Evolutionary conservation across 1,140 invertebrate species (phyloP).

Genomic region (Pemphigus obesinymphae): DNA sequence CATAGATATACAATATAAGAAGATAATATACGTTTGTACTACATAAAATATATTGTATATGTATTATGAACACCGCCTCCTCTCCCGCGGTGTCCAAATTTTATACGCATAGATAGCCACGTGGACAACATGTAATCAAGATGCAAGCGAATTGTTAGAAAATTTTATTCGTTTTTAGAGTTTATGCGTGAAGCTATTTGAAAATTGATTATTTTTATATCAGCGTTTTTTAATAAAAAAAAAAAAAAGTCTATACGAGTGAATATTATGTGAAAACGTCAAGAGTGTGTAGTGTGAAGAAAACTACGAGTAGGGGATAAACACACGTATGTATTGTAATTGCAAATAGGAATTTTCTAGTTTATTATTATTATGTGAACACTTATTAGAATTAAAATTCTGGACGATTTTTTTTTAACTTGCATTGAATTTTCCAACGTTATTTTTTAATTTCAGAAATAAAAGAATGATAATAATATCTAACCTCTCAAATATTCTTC

Average conservation of each 20-base stretch:
- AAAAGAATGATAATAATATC: too few species aligned
- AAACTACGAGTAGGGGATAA: too few species aligned
- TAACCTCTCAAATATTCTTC: too few species aligned
- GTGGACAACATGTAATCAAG: not conserved
- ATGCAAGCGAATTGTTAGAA: not conserved
- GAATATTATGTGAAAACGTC: not conserved
- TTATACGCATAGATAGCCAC: slow-evolving; percentile 6
- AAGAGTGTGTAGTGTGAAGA: too few species aligned
- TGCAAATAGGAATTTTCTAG: not conserved
- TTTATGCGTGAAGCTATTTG: not conserved
- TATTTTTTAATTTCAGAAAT: too few species aligned
- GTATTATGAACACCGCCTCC: not conserved
- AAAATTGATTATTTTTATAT: not conserved
- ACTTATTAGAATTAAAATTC: too few species aligned
- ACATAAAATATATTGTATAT: too few species aligned
- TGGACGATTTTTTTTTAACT: too few species aligned
- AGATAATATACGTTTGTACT: slow-evolving; percentile 10
- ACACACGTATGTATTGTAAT: not conserved
- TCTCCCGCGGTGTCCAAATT: not conserved
- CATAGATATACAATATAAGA: not conserved
- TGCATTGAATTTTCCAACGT: too few species aligned
- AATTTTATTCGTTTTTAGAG: not conserved
- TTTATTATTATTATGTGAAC: not conserved
- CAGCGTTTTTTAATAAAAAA: not conserved
- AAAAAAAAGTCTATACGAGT: not conserved